Percentiles rank a stretch among this genome's conserved stretches.
Evolutionary conservation across 1,140 invertebrate genomes (phyloP).

Genomic region (Drosophila ohnishii): DNA sequence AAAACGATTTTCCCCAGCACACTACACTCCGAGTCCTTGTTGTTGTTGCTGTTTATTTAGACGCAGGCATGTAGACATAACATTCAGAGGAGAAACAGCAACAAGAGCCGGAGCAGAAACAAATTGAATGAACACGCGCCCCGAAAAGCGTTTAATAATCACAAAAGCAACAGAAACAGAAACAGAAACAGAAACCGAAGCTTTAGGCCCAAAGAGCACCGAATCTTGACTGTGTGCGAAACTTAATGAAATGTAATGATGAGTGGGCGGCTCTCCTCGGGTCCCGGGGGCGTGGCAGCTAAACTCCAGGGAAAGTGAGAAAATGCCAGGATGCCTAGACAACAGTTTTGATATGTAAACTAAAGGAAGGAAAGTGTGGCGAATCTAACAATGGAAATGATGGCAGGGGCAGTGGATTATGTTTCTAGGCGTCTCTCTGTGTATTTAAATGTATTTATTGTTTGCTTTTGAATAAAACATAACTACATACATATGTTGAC

Average conservation of each 20-base stretch:
- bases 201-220: constrained; percentile 25
- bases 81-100: constrained; percentile 45
- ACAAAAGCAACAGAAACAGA: constrained; percentile 57
- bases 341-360: constrained; percentile 61
- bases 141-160: constrained; percentile 77
- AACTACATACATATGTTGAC: background rate
- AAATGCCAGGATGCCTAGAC: constrained; percentile 45
- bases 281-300: constrained; percentile 7
- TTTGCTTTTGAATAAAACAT: constrained; percentile 16
- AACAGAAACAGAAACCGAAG: constrained; percentile 23
- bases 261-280: constrained; percentile 31
- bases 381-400: constrained; percentile 46
- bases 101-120: constrained; percentile 50
- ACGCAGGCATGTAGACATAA: constrained; percentile 75
- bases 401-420: background rate
- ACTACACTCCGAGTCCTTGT: constrained; percentile 32
- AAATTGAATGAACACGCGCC: constrained; percentile 79
- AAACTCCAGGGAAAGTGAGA: constrained; percentile 6
- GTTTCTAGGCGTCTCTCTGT: background rate
- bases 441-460: constrained; percentile 5
- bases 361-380: constrained; percentile 36
- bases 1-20: constrained; percentile 71
- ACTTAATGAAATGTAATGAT: constrained; percentile 80
- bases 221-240: constrained; percentile 32
- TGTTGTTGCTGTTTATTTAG: constrained; percentile 66